Evolutionary conservation across 2,888 invertebrate genomes (phyloP), one percentile per base, ranked within the genome.

Genomic region (Metallyticus violacea): DNA sequence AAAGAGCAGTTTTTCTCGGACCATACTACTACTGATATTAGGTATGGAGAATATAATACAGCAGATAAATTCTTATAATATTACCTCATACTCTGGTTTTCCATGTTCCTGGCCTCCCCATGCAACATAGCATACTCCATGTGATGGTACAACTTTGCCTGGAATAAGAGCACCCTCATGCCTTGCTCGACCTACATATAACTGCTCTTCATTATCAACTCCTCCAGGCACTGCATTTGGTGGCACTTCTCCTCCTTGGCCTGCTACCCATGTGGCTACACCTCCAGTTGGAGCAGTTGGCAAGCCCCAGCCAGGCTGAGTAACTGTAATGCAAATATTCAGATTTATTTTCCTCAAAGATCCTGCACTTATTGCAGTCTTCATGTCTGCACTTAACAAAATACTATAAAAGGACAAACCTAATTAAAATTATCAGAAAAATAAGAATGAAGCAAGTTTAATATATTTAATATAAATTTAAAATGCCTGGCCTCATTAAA

Each of bases 21-120:
- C n/a, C n/a, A n/a, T n/a, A n/a, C n/a, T n/a, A n/a, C n/a, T n/a
- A n/a, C n/a, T n/a, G n/a, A n/a, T n/a, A n/a, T n/a, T n/a, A n/a
- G n/a, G n/a, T n/a, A n/a, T n/a, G n/a, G n/a, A n/a, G n/a, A n/a
- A n/a, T n/a, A n/a, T n/a, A n/a, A n/a, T n/a, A n/a, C n/a, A n/a
- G n/a, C n/a, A n/a, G n/a, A n/a, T n/a, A n/a, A n/a, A n/a, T n/a
- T n/a, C n/a, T n/a, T n/a, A n/a, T n/a, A n/a, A n/a, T n/a, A n/a
- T n/a, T 89, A 95, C 95, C 92, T 97, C 95, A 91, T 96, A 97
- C 78, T 95, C 93, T 76, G 91, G 90, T 90, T 95, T 95, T 25
- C 93, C 93, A 90, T 96, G 95, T 89, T 96, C 95, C 22, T 91
- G 93, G 22, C 96, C 96, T 26, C 97, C 97, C 96, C 96, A 97